A percentile compares a stretch with the other conserved stretches of the same genome.
These are phyloP conservation scores for Nautilus pompilius DNA, from an alignment of 1,140 invertebrate species.

Conservation along the genomic window DNA sequence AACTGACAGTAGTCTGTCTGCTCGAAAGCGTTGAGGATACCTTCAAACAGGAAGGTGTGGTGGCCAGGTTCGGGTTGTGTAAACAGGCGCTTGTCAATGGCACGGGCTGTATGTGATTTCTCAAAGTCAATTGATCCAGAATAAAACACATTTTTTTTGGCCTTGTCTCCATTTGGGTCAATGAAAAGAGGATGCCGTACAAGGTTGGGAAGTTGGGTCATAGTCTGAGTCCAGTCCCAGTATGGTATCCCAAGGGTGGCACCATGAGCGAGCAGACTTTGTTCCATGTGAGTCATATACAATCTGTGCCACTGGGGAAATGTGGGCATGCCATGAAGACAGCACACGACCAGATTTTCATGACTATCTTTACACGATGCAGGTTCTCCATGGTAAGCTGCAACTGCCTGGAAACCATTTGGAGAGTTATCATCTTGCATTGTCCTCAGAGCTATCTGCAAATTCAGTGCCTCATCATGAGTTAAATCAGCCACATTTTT, in stretches of 20 bases:
- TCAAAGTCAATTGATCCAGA: constrained; percentile 11
- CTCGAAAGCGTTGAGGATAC: constrained; percentile 20
- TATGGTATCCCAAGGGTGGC: constrained; percentile 1
- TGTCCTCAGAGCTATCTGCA: constrained; percentile 10
- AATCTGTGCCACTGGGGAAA: constrained; percentile 28
- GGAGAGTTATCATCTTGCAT: constrained; percentile 11
- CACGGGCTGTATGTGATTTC: constrained; percentile 13
- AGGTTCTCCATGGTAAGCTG: constrained; percentile 22
- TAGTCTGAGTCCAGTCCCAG: constrained; percentile 4
- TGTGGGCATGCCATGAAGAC: constrained; percentile 20
- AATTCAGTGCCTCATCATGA: constrained; percentile 6
- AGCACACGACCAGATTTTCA: constrained; percentile 12
- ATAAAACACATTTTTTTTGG: constrained; percentile 16
- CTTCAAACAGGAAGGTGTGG: constrained; percentile 11
- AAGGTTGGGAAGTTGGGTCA: background rate
- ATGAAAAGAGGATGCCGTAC: constrained; percentile 10
- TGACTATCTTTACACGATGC: constrained; percentile 11
- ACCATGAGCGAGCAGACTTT: constrained; percentile 1
- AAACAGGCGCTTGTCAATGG: constrained; percentile 20
- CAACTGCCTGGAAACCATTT: constrained; percentile 13
- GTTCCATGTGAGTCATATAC: constrained; percentile 16
- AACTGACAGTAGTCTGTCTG: constrained; percentile 26
- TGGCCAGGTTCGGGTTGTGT: constrained; percentile 12
- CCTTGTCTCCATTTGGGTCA: constrained; percentile 7
- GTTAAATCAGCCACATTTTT: constrained; percentile 13